These are phyloP conservation scores for Mobula birostris DNA, from an alignment of 2,113 vertebrate genomes.

Conservation along the genomic window DNA sequence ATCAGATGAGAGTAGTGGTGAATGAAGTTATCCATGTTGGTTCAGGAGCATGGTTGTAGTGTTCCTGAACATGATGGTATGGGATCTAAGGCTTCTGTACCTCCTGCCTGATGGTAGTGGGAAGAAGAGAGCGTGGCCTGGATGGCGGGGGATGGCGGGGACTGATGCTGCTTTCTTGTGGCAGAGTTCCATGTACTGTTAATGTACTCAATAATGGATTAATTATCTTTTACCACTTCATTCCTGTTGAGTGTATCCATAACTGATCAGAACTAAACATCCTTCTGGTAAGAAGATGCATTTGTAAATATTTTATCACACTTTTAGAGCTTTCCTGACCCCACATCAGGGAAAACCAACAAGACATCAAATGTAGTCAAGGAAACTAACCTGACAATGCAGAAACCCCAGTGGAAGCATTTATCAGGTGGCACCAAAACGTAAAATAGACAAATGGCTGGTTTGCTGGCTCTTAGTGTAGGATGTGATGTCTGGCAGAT, in stretches of 20 bases:
- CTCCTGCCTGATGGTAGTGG: too few relatives aligned
- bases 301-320: not conserved
- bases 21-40: too few relatives aligned
- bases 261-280: not conserved
- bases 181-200: too few relatives aligned
- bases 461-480: too few relatives aligned
- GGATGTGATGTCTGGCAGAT: too few relatives aligned
- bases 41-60: too few relatives aligned
- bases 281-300: not conserved
- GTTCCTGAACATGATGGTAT: too few relatives aligned
- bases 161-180: too few relatives aligned
- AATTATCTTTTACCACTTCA: not conserved
- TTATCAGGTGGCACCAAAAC: not conserved
- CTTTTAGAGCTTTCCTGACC: not conserved
- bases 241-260: not conserved
- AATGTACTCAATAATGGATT: not conserved
- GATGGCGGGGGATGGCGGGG: too few relatives aligned
- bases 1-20: too few relatives aligned
- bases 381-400: not conserved
- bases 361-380: not conserved
- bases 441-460: not conserved
- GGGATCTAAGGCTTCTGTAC: too few relatives aligned
- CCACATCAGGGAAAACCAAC: not conserved
- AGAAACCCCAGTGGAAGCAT: not conserved
- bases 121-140: too few relatives aligned